These are phyloP conservation scores for Syrmaticus mikado DNA, from an alignment of 2,113 vertebrate species.

Conservation along the genomic window DNA sequence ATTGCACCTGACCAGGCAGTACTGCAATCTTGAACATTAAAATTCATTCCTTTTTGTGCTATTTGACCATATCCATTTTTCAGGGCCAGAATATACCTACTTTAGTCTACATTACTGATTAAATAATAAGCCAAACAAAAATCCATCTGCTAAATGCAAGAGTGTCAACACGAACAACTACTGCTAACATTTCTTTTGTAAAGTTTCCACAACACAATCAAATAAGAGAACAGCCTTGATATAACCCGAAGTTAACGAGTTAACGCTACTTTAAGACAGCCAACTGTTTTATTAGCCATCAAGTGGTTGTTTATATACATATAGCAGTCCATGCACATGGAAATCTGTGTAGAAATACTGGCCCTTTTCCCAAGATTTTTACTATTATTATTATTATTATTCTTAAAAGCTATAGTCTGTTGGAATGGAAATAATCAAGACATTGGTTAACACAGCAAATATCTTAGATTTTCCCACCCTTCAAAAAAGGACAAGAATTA, in stretches of 20 bases:
- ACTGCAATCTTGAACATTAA: background rate
- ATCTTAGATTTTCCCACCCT: background rate
- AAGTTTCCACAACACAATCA: background rate
- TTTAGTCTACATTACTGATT: background rate
- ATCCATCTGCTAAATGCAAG: background rate
- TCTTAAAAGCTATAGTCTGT: background rate
- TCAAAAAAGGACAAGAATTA: background rate
- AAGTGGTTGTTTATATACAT: too few species aligned
- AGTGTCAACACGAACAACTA: background rate
- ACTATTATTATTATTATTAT: too few species aligned
- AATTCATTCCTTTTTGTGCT: background rate
- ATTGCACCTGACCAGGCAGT: background rate
- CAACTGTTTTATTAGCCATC: background rate
- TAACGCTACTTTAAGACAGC: background rate
- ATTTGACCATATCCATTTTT: background rate
- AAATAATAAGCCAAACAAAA: background rate
- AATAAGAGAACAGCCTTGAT: background rate
- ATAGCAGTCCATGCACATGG: fast-evolving
- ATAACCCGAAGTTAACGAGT: background rate
- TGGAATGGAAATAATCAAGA: background rate
- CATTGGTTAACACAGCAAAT: background rate
- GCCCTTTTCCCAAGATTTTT: background rate
- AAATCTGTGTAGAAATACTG: background rate
- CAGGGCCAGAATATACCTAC: background rate
- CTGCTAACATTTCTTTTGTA: too few species aligned